Percentiles rank a stretch among this genome's conserved stretches.
These are phyloP conservation scores for Chloropsis hardwickii DNA, from an alignment of 2,113 vertebrate species.

Conservation along the genomic window DNA sequence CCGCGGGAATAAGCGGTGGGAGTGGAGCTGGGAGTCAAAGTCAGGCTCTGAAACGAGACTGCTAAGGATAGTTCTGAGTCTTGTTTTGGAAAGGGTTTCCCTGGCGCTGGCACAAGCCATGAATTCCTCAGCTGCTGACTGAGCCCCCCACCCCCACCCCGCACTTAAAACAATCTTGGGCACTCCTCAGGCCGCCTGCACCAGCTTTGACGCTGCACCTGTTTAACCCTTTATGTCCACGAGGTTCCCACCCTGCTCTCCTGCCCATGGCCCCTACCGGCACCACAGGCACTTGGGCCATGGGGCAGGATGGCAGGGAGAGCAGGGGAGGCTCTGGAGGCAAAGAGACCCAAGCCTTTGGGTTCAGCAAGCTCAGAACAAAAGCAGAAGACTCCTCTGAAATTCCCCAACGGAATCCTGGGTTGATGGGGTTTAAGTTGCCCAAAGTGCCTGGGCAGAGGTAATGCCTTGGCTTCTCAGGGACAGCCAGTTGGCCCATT, in stretches of 20 bases:
- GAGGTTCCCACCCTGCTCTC: not conserved
- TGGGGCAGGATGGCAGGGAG: not conserved
- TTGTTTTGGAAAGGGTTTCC: slow-evolving; percentile 88
- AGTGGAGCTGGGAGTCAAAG: not conserved
- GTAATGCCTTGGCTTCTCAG: fast-evolving
- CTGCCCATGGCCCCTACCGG: fast-evolving
- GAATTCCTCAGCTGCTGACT: slow-evolving; percentile 83
- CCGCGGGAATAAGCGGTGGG: fast-evolving
- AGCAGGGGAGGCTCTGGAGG: not conserved
- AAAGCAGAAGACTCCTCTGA: not conserved
- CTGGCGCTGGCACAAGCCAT: slow-evolving; percentile 73
- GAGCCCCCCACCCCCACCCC: slow-evolving; percentile 52
- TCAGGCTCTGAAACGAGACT: slow-evolving; percentile 16
- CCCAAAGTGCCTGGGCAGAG: fast-evolving
- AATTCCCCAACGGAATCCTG: not conserved
- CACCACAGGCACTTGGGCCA: fast-evolving
- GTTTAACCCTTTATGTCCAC: not conserved
- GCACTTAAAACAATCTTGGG: slow-evolving; percentile 45
- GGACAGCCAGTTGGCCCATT: fast-evolving
- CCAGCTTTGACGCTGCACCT: not conserved
- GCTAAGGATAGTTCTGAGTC: not conserved
- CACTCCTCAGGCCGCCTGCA: not conserved
- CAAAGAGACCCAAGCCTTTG: not conserved
- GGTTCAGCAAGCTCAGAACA: not conserved
- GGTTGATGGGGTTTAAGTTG: not conserved